Evolutionary conservation across 2,797 vertebrate species (phyloP).

Genomic region (Halcyon smyrnensis): DNA sequence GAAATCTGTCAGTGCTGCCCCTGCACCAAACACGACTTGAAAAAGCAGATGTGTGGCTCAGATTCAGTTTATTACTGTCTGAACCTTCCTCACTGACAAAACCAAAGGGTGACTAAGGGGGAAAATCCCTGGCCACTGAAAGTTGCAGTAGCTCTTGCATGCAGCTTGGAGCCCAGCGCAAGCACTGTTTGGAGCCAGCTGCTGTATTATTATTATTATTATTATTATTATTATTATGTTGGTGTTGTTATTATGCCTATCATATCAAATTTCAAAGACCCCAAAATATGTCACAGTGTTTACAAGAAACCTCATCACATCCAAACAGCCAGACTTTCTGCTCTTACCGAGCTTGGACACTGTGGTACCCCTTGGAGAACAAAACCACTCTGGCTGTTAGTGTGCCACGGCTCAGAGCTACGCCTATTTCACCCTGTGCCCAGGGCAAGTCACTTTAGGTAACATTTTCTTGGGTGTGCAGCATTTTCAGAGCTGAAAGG

Average conservation of each 20-base stretch:
- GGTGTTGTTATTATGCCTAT: background rate
- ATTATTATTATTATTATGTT: background rate
- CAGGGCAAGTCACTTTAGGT: background rate
- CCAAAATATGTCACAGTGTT: background rate
- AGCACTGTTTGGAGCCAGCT: background rate
- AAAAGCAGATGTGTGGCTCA: constrained; percentile 53
- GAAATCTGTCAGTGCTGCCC: constrained; percentile 63
- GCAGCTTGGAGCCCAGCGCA: background rate
- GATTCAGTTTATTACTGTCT: constrained; percentile 53
- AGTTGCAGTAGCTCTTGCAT: background rate
- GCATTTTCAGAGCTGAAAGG: background rate
- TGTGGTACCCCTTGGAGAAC: background rate
- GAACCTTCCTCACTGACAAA: constrained; percentile 1
- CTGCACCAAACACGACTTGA: constrained; percentile 59
- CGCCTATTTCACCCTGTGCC: background rate
- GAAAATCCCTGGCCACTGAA: background rate
- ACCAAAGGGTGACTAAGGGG: background rate
- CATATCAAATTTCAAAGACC: background rate
- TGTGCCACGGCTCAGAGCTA: background rate
- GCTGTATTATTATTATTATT: background rate
- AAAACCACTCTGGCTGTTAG: background rate
- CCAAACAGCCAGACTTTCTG: background rate
- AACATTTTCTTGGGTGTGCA: background rate
- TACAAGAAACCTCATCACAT: background rate
- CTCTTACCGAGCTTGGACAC: background rate